Evolutionary conservation across 2,113 vertebrate genomes (phyloP).

Genomic region (Cyprinodon variegatus): DNA sequence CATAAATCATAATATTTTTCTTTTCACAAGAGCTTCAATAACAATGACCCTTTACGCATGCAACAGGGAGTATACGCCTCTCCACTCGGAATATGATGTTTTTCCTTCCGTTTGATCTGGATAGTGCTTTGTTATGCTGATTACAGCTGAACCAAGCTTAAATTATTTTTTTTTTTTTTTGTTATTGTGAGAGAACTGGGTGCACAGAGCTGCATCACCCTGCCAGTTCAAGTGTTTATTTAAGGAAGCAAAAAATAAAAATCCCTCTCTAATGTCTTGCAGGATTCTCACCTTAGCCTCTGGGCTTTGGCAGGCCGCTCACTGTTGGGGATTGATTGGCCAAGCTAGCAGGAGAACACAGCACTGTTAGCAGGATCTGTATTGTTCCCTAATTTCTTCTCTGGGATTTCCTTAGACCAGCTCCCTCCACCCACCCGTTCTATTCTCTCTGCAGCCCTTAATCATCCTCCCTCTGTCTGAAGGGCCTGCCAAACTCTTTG

Average conservation of each 20-base stretch:
- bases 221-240: slow-evolving; percentile 57
- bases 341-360: slow-evolving; percentile 43
- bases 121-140: slow-evolving; percentile 9
- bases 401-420: slow-evolving; percentile 69
- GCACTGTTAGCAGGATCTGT: slow-evolving; percentile 40
- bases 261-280: slow-evolving; percentile 14
- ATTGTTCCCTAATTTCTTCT: slow-evolving; percentile 76
- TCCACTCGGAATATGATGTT: neutral
- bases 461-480: slow-evolving; percentile 66
- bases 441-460: slow-evolving; percentile 47
- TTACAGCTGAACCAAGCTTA: neutral
- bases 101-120: neutral
- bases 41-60: neutral
- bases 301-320: slow-evolving; percentile 43
- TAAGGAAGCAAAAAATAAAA: slow-evolving; percentile 48
- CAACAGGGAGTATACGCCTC: neutral
- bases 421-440: slow-evolving; percentile 45
- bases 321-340: slow-evolving; percentile 44
- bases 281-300: slow-evolving; percentile 63
- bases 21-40: neutral
- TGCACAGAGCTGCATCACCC: slow-evolving; percentile 24
- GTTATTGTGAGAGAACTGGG: slow-evolving; percentile 21
- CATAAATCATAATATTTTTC: neutral
- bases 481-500: slow-evolving; percentile 68
- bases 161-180: slow-evolving; percentile 20